Base-by-base conservation (phyloP, 2,888 invertebrate species). In the Aspidapion aeneum region DNA sequence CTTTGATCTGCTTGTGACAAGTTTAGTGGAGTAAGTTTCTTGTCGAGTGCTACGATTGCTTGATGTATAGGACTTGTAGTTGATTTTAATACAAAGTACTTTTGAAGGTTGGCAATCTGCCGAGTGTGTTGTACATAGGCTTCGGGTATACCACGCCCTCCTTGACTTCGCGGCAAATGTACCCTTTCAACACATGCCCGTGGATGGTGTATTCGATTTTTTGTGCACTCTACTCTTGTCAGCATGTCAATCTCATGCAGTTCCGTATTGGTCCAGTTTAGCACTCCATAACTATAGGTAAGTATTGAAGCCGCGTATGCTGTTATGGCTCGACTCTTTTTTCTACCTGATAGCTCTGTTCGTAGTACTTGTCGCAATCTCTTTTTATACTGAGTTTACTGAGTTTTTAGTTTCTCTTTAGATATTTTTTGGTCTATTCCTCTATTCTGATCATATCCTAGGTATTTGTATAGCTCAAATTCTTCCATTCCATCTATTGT, bases 321-420 rank as follows among this genome's bases (percentile, higher is more conserved):
- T 12, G 35, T 35, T 35, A 35, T 35, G 35, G 35, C 35, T 35
- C 35, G 3, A 12, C 5, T 12, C 12, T 35, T 35, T 35, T 35
- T 35, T 35, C 35, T 12, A 7, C 35, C 35, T 12, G 35, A 35
- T 35, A 35, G 35, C 35, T 35, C 35, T 12, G 35, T 35, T 35
- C 35, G 3, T 12, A 35, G 35, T 35, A 35, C 35, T 35, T n/a
- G n/a, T n/a, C 35, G 35, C 35, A 35, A n/a, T 17, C 52, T 52
- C 17, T 52, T 52, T 18, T 18, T 52, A 7, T 52, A 17, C 17
- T 17, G 19, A n/a, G n/a, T n/a, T n/a, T n/a, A n/a, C n/a, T n/a
- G n/a, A 52, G 52, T 52, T 52, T n/a, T 52, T 52, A 52, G 3
- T 35, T 52, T 17, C 52, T 52, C 52, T 19, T 52, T 52, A n/a